These are phyloP conservation scores for Bufotes viridis DNA, from an alignment of 2,797 vertebrate genomes.

Conservation along the genomic window DNA sequence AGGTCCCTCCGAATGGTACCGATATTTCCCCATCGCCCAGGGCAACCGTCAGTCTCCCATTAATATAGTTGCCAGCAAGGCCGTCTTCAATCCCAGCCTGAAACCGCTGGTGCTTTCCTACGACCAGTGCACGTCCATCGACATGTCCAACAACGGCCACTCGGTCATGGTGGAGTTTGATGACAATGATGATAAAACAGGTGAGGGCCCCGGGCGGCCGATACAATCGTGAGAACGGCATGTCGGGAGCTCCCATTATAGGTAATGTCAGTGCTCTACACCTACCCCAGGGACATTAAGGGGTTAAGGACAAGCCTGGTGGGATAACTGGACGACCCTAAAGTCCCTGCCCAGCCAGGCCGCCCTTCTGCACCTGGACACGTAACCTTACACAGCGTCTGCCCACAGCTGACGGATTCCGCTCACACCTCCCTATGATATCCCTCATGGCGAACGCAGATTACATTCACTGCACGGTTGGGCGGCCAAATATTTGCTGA, in stretches of 20 bases:
- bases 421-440: background rate
- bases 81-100: constrained; percentile 82
- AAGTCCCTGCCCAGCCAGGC: background rate
- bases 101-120: constrained; percentile 83
- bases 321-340: background rate
- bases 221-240: no score
- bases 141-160: constrained; percentile 91
- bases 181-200: constrained; percentile 87
- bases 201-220: constrained; percentile 70
- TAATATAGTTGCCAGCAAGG: constrained; percentile 83
- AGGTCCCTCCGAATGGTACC: constrained; percentile 92
- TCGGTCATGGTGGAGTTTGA: constrained; percentile 94
- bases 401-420: background rate
- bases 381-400: background rate
- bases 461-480: constrained; percentile 19
- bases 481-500: constrained; percentile 35
- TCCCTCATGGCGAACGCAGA: background rate
- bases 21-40: constrained; percentile 85
- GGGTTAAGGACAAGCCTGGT: no score
- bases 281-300: no score
- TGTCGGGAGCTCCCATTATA: background rate
- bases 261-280: no score
- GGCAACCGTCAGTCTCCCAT: constrained; percentile 92
- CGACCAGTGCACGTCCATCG: constrained; percentile 85
- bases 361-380: background rate